These are phyloP conservation scores for Falcaria lacertinaria DNA, from an alignment of 2,888 invertebrate species.

Conservation along the genomic window DNA sequence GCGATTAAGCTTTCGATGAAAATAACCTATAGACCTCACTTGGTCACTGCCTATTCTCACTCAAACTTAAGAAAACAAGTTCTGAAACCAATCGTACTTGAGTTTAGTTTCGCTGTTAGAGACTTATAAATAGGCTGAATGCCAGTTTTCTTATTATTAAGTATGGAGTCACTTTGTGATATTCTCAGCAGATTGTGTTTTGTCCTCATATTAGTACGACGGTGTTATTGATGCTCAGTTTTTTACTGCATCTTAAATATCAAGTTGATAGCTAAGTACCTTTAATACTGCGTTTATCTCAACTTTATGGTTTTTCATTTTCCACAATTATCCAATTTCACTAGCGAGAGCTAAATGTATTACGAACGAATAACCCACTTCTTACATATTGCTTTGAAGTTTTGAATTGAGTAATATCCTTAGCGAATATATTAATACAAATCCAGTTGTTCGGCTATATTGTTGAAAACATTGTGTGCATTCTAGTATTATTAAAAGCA, in stretches of 20 bases:
- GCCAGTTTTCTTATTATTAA: conserved; percentile 62
- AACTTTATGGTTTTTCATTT: too few relatives aligned
- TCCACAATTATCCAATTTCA: too few relatives aligned
- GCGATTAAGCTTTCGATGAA: too few relatives aligned
- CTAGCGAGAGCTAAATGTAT: too few relatives aligned
- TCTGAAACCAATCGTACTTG: conserved; percentile 12
- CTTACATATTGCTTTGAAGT: too few relatives aligned
- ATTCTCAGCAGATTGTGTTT: conserved; percentile 9
- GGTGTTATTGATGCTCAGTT: not conserved
- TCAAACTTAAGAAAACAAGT: not conserved
- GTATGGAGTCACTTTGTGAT: conserved; percentile 27
- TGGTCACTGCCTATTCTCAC: not conserved
- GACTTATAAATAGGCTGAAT: conserved; percentile 31
- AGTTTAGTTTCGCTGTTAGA: conserved; percentile 41
- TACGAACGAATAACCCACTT: too few relatives aligned
- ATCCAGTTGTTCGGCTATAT: too few relatives aligned
- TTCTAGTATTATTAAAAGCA: not conserved
- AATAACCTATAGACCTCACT: too few relatives aligned
- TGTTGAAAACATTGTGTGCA: not conserved
- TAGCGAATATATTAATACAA: too few relatives aligned
- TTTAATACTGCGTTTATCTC: too few relatives aligned
- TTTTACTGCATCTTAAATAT: not conserved
- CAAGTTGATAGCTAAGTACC: not conserved
- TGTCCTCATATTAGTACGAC: conserved; percentile 25
- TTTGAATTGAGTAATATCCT: too few relatives aligned